Evolutionary conservation across 2,888 invertebrate species (phyloP).

Genomic region (Drosophila anceps): DNA sequence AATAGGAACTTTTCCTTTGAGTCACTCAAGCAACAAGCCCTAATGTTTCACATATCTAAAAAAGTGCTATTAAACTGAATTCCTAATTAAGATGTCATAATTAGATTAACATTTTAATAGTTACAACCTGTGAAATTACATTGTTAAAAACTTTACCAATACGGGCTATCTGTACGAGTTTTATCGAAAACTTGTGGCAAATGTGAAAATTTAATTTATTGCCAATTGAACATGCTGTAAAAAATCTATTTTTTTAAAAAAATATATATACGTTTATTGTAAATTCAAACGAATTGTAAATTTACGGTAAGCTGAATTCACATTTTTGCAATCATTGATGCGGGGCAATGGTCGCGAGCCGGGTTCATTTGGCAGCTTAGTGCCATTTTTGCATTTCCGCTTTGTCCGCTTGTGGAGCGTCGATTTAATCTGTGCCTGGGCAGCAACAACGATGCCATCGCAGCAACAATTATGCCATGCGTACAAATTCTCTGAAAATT

Average conservation of each 20-base stretch:
- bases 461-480: conserved; percentile 74
- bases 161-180: conserved; percentile 5
- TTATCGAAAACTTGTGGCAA: conserved; percentile 26
- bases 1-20: background rate
- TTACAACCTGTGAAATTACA: conserved; percentile 5
- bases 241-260: background rate
- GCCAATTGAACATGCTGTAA: background rate
- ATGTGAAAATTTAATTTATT: conserved; percentile 39
- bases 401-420: conserved; percentile 50
- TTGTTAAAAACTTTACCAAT: conserved; percentile 16
- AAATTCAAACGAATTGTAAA: conserved; percentile 48
- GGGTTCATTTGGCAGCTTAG: conserved; percentile 64
- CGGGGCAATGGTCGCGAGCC: conserved; percentile 30
- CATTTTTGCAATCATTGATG: conserved; percentile 54
- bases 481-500: conserved; percentile 67
- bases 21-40: no score
- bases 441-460: conserved; percentile 56
- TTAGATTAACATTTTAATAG: background rate
- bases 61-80: no score
- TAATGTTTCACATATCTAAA: no score
- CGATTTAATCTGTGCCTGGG: conserved; percentile 66
- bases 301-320: conserved; percentile 57
- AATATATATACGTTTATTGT: conserved; percentile 1
- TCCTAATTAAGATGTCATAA: background rate
- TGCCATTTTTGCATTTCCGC: conserved; percentile 53